These are phyloP conservation scores for Rhingia rostrata DNA, from an alignment of 2,888 invertebrate species.

Conservation along the genomic window DNA sequence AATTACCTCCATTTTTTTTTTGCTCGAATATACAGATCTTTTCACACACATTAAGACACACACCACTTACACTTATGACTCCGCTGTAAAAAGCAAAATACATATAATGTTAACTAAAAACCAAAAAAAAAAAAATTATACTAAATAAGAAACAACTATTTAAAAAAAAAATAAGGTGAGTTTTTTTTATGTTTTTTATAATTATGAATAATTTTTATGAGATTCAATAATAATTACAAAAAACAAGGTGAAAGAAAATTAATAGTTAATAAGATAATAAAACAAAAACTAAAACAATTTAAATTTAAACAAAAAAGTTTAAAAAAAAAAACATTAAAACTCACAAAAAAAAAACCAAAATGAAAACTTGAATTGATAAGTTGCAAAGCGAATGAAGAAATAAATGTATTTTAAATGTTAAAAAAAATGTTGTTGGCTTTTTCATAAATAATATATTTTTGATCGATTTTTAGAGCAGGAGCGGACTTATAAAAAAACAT, in stretches of 20 bases:
- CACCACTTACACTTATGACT: constrained; percentile 49
- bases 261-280: constrained; percentile 50
- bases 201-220: constrained; percentile 62
- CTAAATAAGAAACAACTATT: constrained; percentile 20
- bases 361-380: constrained; percentile 61
- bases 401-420: constrained; percentile 78
- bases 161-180: constrained; percentile 19
- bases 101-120: constrained; percentile 64
- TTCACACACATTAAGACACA: constrained; percentile 32
- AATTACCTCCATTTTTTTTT: constrained; percentile 53
- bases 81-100: constrained; percentile 34
- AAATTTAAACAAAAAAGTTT: constrained; percentile 21
- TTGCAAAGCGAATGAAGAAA: constrained; percentile 71
- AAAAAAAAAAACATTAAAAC: constrained; percentile 43
- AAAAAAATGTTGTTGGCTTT: constrained; percentile 32
- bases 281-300: constrained; percentile 23
- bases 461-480: neutral
- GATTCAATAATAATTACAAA: constrained; percentile 64
- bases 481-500: too few relatives aligned
- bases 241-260: constrained; percentile 36
- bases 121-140: constrained; percentile 27
- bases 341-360: constrained; percentile 19
- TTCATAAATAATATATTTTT: neutral
- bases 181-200: constrained; percentile 58
- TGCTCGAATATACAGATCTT: constrained; percentile 30